Conservation (phyloP, 2,797 vertebrate genomes). For the Enteromius treurensis region DNA sequence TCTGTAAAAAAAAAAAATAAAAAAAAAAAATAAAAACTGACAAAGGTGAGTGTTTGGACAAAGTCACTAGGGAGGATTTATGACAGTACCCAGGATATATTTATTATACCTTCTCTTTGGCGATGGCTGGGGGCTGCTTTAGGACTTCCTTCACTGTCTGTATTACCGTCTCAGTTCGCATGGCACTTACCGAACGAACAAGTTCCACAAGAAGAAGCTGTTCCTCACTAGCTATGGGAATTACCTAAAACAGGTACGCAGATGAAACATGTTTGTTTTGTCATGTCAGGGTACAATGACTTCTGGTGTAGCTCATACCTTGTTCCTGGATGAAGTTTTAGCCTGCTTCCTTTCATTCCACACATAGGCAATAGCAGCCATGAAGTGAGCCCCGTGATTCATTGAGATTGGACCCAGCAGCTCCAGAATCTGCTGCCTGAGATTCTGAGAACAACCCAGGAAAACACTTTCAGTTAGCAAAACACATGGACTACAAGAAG, state of each 20-base stretch:
- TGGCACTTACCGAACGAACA: constrained; percentile 96
- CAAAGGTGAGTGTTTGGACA: too few relatives aligned
- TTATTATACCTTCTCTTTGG: constrained; percentile 89
- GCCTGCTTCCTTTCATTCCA: constrained; percentile 96
- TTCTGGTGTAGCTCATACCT: constrained; percentile 72
- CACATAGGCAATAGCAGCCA: constrained; percentile 98
- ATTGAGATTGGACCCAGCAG: constrained; percentile 97
- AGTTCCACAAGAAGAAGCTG: constrained; percentile 95
- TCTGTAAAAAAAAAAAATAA: constrained; percentile 72
- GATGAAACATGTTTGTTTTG: background rate
- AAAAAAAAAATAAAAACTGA: too few relatives aligned
- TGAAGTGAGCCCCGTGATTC: constrained; percentile 98
- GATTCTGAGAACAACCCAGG: constrained; percentile 78
- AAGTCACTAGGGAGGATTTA: background rate
- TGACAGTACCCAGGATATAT: background rate
- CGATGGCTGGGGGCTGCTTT: constrained; percentile 96
- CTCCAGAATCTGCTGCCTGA: constrained; percentile 96
- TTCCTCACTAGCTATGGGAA: constrained; percentile 91
- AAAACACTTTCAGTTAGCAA: background rate
- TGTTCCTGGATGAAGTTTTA: constrained; percentile 85
- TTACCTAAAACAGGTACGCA: constrained; percentile 79
- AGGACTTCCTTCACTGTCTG: constrained; percentile 98
- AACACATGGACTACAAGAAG: background rate
- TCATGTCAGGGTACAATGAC: background rate
- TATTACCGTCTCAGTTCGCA: constrained; percentile 96